phyloP scores from a whole-genome alignment of 2,888 invertebrate species.

The Caradrina clavipalpis region DNA sequence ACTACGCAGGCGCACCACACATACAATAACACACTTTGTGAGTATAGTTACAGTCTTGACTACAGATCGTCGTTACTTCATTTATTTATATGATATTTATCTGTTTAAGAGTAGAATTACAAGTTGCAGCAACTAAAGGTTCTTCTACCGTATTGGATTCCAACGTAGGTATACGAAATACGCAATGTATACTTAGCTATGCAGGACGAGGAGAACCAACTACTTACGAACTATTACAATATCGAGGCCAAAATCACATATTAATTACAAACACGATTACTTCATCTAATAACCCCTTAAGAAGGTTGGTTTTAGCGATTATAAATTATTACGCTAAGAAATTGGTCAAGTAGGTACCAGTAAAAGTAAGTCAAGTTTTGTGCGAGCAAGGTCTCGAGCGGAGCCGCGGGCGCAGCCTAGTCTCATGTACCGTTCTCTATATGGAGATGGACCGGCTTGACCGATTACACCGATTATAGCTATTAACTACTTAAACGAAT shows the following conservation, averaged over 20 bases:
- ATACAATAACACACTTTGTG: conserved; percentile 31
- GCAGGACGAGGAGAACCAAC: conserved; percentile 36
- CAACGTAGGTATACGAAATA: conserved; percentile 2
- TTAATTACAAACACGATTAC: conserved; percentile 52
- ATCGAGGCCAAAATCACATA: conserved; percentile 47
- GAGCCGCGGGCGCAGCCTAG: conserved; percentile 56
- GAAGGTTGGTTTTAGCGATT: conserved; percentile 63
- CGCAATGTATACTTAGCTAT: conserved; percentile 6
- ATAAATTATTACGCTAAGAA: conserved; percentile 58
- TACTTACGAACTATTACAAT: conserved; percentile 12
- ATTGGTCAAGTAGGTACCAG: conserved; percentile 57
- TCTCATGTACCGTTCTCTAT: conserved; percentile 60
- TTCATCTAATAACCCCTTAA: conserved; percentile 60
- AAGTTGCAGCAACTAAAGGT: conserved; percentile 30
- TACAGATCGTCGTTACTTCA: conserved; percentile 21
- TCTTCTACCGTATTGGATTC: conserved; percentile 30
- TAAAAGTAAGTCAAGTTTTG: conserved; percentile 65
- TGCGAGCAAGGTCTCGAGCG: conserved; percentile 55
- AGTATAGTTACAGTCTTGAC: conserved; percentile 10
- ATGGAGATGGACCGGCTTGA: conserved; percentile 66
- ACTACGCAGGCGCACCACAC: conserved; percentile 35
- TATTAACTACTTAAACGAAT: conserved; percentile 76
- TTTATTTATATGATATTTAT: conserved; percentile 18
- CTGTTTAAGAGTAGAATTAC: conserved; percentile 5
- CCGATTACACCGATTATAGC: conserved; percentile 67